Percentiles rank a stretch among this genome's conserved stretches.
Evolutionary conservation across 2,888 invertebrate genomes (phyloP).

Genomic region (Dascillus cervinus): DNA sequence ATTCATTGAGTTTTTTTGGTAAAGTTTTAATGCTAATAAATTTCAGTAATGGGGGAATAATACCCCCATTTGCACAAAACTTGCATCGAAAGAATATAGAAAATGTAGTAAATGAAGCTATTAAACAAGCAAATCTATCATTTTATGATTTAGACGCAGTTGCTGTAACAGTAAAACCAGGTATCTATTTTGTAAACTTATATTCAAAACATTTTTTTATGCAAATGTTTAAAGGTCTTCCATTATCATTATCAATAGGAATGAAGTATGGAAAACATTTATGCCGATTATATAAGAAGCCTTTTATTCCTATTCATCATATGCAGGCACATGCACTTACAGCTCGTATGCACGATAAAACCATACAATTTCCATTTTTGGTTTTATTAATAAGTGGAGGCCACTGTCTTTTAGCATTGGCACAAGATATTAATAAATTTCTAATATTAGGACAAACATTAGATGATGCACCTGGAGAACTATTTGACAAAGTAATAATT

Average conservation of each 20-base stretch:
- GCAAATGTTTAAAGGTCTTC: constrained; percentile 62
- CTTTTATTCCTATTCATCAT: constrained; percentile 93
- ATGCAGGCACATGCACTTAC: constrained; percentile 98
- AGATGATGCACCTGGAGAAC: constrained; percentile 90
- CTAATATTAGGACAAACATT: constrained; percentile 67
- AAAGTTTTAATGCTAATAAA: constrained; percentile 11
- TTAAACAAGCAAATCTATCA: constrained; percentile 51
- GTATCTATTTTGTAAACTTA: constrained; percentile 27
- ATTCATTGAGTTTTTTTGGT: constrained; percentile 18
- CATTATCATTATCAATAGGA: constrained; percentile 72
- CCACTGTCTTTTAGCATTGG: constrained; percentile 77
- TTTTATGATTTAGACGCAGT: constrained; percentile 72
- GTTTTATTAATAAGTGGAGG: constrained; percentile 90
- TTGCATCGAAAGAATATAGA: constrained; percentile 76
- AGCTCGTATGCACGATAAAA: constrained; percentile 61
- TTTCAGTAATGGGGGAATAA: constrained; percentile 75
- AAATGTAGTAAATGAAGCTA: constrained; percentile 57
- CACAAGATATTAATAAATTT: constrained; percentile 65
- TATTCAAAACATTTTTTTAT: no score
- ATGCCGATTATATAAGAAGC: constrained; percentile 58
- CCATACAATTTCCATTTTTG: constrained; percentile 79
- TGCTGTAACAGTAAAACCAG: constrained; percentile 87
- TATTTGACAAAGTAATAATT: constrained; percentile 76
- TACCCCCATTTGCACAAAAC: constrained; percentile 77
- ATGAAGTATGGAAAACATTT: constrained; percentile 74